Percentiles rank a stretch among this genome's conserved stretches.
phyloP scores from a whole-genome alignment of 2,797 vertebrate genomes.

The Potorous gilbertii region DNA sequence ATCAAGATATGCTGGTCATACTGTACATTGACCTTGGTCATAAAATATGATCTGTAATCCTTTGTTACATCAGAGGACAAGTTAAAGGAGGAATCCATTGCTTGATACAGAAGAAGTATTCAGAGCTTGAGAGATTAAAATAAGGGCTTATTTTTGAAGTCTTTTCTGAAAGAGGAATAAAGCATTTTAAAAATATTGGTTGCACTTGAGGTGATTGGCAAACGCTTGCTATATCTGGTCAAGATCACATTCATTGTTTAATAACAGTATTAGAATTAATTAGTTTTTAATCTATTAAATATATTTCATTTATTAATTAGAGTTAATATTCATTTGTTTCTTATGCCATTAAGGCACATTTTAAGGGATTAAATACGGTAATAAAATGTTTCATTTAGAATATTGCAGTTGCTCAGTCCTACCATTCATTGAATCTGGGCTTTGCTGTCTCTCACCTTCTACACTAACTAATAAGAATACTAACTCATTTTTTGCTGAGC shows the following conservation, averaged over 20 bases:
- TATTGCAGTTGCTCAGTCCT: background rate
- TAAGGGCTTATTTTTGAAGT: background rate
- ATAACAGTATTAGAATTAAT: background rate
- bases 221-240: background rate
- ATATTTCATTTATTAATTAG: too few relatives aligned
- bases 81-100: background rate
- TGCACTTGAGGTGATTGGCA: background rate
- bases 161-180: background rate
- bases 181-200: background rate
- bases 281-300: too few relatives aligned
- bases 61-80: background rate
- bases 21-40: background rate
- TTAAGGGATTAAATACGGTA: background rate
- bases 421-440: background rate
- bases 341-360: background rate
- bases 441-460: background rate
- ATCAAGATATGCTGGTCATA: background rate
- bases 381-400: background rate
- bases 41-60: background rate
- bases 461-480: background rate
- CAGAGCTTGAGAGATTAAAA: background rate
- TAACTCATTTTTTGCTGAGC: background rate
- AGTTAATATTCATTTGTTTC: background rate
- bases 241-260: background rate
- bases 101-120: background rate